A percentile compares a stretch with the other conserved stretches of the same genome.
These are phyloP conservation scores for Drosophila subquinaria DNA, from an alignment of 2,888 invertebrate species.

Conservation along the genomic window DNA sequence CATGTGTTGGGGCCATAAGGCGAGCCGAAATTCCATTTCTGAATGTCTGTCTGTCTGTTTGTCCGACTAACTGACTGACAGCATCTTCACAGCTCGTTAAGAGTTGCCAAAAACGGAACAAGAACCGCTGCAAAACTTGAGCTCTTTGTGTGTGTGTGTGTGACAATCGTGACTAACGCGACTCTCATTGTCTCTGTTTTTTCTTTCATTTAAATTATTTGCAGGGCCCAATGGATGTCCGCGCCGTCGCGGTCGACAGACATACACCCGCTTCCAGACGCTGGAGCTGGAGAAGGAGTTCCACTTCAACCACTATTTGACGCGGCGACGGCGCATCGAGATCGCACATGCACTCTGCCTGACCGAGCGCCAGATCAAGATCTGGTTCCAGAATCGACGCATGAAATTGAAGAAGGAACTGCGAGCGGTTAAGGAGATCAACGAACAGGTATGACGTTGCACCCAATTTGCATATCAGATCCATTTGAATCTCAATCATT, in stretches of 20 bases:
- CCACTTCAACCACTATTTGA: slow-evolving; percentile 98
- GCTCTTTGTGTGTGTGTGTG: slow-evolving; percentile 1
- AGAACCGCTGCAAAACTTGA: slow-evolving; percentile 19
- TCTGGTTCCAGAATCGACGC: slow-evolving; percentile 98
- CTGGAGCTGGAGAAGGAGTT: slow-evolving; percentile 99
- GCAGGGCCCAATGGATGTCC: slow-evolving; percentile 98
- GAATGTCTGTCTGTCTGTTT: background rate
- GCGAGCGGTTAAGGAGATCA: slow-evolving; percentile 97
- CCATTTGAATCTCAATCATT: background rate
- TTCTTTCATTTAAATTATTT: slow-evolving; percentile 78
- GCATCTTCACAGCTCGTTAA: slow-evolving; percentile 73
- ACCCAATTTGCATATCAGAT: slow-evolving; percentile 23
- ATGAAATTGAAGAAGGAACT: slow-evolving; percentile 99
- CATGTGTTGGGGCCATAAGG: slow-evolving; percentile 47
- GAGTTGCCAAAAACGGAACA: slow-evolving; percentile 58
- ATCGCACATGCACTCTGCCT: slow-evolving; percentile 98
- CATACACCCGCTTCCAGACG: slow-evolving; percentile 99
- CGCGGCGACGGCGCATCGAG: slow-evolving; percentile 97
- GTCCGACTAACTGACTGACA: slow-evolving; percentile 14
- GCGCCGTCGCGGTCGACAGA: slow-evolving; percentile 96
- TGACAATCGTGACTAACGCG: slow-evolving; percentile 59
- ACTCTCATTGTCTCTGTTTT: slow-evolving; percentile 58
- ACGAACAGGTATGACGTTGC: slow-evolving; percentile 89
- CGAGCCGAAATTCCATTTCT: slow-evolving; percentile 45
- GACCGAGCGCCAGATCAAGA: slow-evolving; percentile 98